Evolutionary conservation across 2,888 invertebrate species (phyloP), one percentile per base, ranked within the genome.

Genomic region (Linyphia triangularis): DNA sequence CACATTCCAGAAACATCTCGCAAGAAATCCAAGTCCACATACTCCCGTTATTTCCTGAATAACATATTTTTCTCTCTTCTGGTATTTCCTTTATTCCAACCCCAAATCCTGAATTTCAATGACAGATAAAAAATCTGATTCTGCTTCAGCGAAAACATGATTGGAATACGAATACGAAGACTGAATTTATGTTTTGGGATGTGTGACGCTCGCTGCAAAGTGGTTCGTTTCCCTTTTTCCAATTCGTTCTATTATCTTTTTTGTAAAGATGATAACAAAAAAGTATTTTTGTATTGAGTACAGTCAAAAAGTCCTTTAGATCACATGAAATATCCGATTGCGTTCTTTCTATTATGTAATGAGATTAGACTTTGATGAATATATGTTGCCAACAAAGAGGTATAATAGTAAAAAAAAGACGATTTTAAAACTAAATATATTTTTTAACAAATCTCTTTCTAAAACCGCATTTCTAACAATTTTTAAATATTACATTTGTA

Each of bases 131-230:
- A 81, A 81, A 81, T 81, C 33, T 57, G 69, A 69, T 81, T 81
- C 69, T 26, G 69, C 57, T 26, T 24, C 70, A 43, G 24, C 81
- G 59, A 59, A 81, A 81, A 81, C 81, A 70, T 57, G 69, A 70
- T 57, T 70, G 65, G 78, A 78, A 78, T 78, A 78, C 70, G 59
- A 81, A 81, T 81, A 37, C 69, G 70, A 61, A 70, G 81, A 37
- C 67, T 51, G 81, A 81, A 81, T 81, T 81, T 81, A 81, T 70
- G 59, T 81, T 59, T 70, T 24, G 26, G n/a, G 37, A 33, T 28
- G 10, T 51, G 69, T 24, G 57, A 30, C 33, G 33, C 16, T 33
- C 69, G 67, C 63, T 77, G 77, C 77, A 77, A 77, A 77, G 63
- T 77, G 77, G 10, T 63, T 63, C 28, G 63, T 77, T 61, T 51